Evolutionary conservation across 2,888 invertebrate species (phyloP).

Genomic region (Calameuta idolon): DNA sequence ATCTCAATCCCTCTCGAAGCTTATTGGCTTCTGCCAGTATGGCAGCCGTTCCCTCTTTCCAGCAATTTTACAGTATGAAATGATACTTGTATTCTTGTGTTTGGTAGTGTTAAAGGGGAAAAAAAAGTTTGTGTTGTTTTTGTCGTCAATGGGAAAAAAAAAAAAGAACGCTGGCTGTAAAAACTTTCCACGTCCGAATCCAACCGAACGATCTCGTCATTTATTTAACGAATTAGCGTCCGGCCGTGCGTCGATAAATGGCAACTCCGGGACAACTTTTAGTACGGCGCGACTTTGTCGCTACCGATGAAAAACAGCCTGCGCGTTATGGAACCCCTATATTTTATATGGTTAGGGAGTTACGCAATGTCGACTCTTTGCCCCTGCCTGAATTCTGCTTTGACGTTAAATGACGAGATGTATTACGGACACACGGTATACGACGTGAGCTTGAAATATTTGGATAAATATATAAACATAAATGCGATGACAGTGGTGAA

Average conservation of each 20-base stretch:
- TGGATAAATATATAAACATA: background rate
- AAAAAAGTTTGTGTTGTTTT: background rate
- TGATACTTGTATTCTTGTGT: background rate
- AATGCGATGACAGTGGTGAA: too few species aligned
- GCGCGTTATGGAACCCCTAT: background rate
- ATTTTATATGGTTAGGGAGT: background rate
- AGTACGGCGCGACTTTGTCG: background rate
- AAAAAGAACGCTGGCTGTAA: background rate
- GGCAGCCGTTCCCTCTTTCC: background rate
- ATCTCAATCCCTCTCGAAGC: constrained; percentile 42
- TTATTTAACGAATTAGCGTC: background rate
- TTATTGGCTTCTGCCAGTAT: constrained; percentile 35
- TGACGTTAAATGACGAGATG: background rate
- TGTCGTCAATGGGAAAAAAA: background rate
- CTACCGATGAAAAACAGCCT: background rate
- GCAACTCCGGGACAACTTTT: background rate
- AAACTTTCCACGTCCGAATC: background rate
- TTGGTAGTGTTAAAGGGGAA: background rate
- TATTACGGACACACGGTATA: background rate
- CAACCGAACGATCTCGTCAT: background rate
- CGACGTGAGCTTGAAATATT: background rate
- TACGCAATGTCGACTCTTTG: background rate
- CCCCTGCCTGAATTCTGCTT: background rate
- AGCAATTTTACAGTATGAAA: background rate
- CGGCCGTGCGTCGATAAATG: background rate